A percentile compares a stretch with the other conserved stretches of the same genome.
Evolutionary conservation across 2,113 vertebrate species (phyloP).

Genomic region (Oryzias curvinotus): DNA sequence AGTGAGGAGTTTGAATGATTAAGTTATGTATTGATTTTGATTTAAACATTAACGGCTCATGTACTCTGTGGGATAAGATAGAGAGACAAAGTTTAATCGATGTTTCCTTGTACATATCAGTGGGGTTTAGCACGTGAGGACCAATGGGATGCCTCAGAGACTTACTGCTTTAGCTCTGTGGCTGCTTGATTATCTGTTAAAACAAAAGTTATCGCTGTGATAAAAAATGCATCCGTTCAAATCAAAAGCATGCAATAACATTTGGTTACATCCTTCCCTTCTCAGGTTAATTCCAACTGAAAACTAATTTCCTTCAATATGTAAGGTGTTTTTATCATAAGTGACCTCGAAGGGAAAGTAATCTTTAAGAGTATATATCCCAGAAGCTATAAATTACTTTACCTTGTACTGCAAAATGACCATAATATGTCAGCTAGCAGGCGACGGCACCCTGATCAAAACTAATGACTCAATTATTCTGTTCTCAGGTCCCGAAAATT

Average conservation of each 20-base stretch:
- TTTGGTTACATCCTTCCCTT: background rate
- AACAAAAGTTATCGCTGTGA: background rate
- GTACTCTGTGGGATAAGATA: slow-evolving; percentile 33
- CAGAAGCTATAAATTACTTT: slow-evolving; percentile 27
- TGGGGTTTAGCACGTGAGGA: slow-evolving; percentile 23
- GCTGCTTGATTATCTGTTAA: background rate
- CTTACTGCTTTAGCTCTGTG: background rate
- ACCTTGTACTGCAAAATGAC: slow-evolving; percentile 14
- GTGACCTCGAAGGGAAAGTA: background rate
- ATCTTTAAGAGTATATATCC: slow-evolving; percentile 24
- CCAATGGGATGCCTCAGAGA: slow-evolving; percentile 19
- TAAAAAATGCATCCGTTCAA: background rate
- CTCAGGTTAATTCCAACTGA: background rate
- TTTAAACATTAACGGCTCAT: slow-evolving; percentile 56
- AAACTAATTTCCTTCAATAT: background rate
- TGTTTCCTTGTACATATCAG: slow-evolving; percentile 56
- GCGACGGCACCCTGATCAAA: slow-evolving; percentile 37
- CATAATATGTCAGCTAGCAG: slow-evolving; percentile 21
- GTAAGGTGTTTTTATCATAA: slow-evolving; percentile 1
- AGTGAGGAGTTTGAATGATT: slow-evolving; percentile 69
- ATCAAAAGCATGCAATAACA: background rate
- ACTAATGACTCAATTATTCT: slow-evolving; percentile 44
- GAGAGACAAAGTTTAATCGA: slow-evolving; percentile 43
- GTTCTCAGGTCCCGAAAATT: slow-evolving; percentile 11
- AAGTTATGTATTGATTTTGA: slow-evolving; percentile 69